These are phyloP conservation scores for Nyctibius grandis DNA, from an alignment of 2,797 vertebrate genomes.

Conservation along the genomic window DNA sequence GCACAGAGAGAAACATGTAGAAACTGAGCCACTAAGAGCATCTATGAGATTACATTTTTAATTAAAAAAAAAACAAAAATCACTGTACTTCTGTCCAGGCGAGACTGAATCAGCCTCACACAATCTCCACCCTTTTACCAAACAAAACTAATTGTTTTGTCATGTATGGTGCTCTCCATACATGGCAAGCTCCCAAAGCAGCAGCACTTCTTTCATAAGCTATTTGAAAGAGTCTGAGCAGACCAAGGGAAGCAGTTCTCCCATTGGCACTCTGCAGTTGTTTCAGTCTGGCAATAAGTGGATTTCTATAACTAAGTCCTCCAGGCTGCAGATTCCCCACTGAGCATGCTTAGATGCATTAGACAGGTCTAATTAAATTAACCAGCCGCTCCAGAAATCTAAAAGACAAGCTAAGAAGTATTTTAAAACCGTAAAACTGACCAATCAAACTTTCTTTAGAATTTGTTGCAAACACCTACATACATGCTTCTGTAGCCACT, in stretches of 20 bases:
- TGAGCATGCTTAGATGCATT: background rate
- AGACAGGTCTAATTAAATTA: conserved; percentile 35
- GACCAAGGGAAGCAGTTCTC: background rate
- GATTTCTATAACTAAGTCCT: background rate
- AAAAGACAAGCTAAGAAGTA: background rate
- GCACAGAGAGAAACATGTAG: background rate
- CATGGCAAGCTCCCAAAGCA: background rate
- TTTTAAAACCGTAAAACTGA: background rate
- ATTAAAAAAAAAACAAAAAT: background rate
- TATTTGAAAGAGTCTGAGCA: background rate
- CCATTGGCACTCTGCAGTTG: background rate
- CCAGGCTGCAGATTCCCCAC: background rate
- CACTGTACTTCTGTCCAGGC: background rate
- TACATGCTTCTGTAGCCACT: background rate
- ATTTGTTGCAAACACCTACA: background rate
- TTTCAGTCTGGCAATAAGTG: background rate
- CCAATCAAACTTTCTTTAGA: background rate
- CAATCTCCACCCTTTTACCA: conserved; percentile 1
- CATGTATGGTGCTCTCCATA: background rate
- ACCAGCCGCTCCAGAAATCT: background rate
- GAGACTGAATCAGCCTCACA: conserved; percentile 8
- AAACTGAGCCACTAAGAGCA: background rate
- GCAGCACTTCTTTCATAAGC: background rate
- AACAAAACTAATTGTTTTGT: conserved; percentile 7
- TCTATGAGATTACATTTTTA: conserved; percentile 6